Evolutionary conservation across 2,888 invertebrate genomes (phyloP), one percentile per base, ranked within the genome.

Genomic region (Argyra leucocephala): DNA sequence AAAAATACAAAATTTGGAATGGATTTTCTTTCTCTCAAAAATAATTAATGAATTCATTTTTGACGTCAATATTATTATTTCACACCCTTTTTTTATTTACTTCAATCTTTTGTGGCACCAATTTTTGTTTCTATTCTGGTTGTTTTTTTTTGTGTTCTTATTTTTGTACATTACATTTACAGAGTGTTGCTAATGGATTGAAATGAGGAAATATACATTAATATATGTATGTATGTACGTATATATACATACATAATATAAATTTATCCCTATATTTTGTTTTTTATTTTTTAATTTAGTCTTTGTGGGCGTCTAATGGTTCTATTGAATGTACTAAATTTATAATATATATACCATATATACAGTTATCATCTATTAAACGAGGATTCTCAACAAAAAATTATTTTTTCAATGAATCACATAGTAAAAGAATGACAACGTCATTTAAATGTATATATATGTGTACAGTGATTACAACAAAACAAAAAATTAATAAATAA

Each of bases 21-120:
- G 10, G 12, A 7, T 31, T 12, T 31, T 31, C 31, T 7, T 6
- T 31, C 48, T 48, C n/a, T 48, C 18, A 18, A 48, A 18, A 9
- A 48, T 48, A 48, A 31, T 48, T 48, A 48, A 48, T 48, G 48
- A 48, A 48, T 48, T 48, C 48, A 48, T 48, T 48, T 48, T 48
- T 48, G n/a, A 48, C 48, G 48, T 48, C 48, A 48, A 48, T 48
- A 48, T 48, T 48, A 48, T 31, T 7, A 48, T 48, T 48, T 48
- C 15, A 48, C 48, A 48, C 48, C 48, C 37, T 15, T 37, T 37
- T 37, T 37, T 37, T 37, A 10, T 15, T 37, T 37, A n/a, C 12
- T 31, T 12, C 31, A 10, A 31, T 31, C 31, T 31, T 31, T 7
- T 31, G 18, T 48, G 48, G 48, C 48, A 48, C 48, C 48, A 48